A percentile compares a stretch with the other conserved stretches of the same genome.
These are phyloP conservation scores for Panthera uncia DNA, from an alignment of 2,113 vertebrate genomes.

Conservation along the genomic window DNA sequence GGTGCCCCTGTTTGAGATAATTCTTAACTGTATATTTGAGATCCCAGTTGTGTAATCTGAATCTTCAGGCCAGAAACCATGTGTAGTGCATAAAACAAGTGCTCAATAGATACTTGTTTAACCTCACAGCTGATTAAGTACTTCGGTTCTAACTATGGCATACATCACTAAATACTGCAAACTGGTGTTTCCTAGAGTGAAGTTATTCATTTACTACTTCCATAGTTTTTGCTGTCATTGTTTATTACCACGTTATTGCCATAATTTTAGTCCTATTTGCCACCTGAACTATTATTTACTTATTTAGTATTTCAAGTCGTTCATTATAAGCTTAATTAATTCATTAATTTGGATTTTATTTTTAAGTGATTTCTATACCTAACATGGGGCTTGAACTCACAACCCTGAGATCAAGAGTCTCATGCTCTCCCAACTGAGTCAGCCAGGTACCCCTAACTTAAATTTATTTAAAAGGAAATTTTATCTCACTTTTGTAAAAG, in stretches of 20 bases:
- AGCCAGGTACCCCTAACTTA: background rate
- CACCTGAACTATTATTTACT: background rate
- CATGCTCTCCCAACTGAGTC: no score
- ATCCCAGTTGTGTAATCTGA: background rate
- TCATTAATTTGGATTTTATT: no score
- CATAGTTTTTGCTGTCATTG: background rate
- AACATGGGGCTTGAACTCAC: no score
- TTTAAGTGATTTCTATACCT: no score
- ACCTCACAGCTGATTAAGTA: background rate
- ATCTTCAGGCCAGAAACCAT: background rate
- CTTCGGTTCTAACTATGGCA: background rate
- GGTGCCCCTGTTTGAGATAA: background rate
- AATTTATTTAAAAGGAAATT: conserved; percentile 26
- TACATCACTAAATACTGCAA: background rate
- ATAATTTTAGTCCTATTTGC: background rate
- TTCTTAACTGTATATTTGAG: background rate
- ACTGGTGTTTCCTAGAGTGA: background rate
- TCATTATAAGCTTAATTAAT: background rate
- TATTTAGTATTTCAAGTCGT: conserved; percentile 10
- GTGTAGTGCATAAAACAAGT: background rate
- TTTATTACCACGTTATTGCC: background rate
- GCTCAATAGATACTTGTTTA: background rate
- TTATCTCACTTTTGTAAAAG: conserved; percentile 1
- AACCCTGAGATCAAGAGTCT: no score
- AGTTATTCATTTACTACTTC: background rate